A percentile compares a stretch with the other conserved stretches of the same genome.
Evolutionary conservation across 2,888 invertebrate genomes (phyloP).

Genomic region (Noctua pronuba): DNA sequence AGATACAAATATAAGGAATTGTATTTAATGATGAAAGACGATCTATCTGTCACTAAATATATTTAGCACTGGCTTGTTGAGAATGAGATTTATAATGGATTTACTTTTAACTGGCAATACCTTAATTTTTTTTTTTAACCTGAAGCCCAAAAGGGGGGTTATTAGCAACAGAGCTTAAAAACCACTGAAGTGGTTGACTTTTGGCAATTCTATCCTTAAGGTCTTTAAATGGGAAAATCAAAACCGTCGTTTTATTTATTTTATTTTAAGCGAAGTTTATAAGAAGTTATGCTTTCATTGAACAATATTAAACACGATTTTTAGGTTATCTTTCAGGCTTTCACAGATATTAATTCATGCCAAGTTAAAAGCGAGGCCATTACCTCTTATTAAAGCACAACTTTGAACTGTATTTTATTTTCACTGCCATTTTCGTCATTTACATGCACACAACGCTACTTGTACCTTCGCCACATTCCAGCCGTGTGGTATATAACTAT

Average conservation of each 20-base stretch:
- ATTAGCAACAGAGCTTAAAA: not conserved
- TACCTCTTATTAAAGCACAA: not conserved
- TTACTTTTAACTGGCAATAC: constrained; percentile 37
- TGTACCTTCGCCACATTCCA: constrained; percentile 82
- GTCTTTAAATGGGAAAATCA: not conserved
- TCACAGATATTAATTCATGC: constrained; percentile 2
- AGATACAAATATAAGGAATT: constrained; percentile 22
- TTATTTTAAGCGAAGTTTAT: not conserved
- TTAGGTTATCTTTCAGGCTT: not conserved
- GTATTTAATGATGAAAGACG: constrained; percentile 46
- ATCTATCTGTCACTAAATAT: constrained; percentile 26
- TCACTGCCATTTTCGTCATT: constrained; percentile 64
- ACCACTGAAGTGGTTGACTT: not conserved
- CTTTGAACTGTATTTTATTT: constrained; percentile 22
- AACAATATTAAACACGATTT: not conserved
- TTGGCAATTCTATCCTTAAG: not conserved
- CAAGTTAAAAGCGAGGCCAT: constrained; percentile 36
- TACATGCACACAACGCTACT: constrained; percentile 67
- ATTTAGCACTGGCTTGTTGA: constrained; percentile 30
- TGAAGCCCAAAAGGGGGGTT: no score
- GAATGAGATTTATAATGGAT: constrained; percentile 26
- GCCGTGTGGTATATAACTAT: constrained; percentile 66
- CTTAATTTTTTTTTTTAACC: no score
- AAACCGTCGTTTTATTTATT: not conserved
- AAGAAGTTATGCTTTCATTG: not conserved